phyloP scores from a whole-genome alignment of 23 tunicate species.

The Diplosoma virens region DNA sequence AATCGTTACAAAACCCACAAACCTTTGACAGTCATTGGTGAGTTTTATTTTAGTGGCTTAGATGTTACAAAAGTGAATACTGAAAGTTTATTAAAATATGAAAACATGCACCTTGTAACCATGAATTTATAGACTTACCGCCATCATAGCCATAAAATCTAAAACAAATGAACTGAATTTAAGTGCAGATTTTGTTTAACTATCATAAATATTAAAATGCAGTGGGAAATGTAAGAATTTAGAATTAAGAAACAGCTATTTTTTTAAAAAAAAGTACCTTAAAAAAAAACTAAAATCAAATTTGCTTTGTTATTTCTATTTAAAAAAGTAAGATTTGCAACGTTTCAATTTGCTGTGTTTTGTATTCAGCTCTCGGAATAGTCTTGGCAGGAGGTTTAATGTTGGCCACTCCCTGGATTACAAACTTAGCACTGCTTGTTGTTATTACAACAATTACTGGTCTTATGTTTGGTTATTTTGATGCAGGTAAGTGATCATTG shows the following conservation, averaged over 20 bases:
- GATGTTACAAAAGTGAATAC: too few relatives aligned
- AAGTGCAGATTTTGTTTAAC: too few relatives aligned
- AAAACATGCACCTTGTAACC: too few relatives aligned
- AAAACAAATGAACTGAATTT: too few relatives aligned
- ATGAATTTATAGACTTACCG: too few relatives aligned
- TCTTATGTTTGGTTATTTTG: conserved; percentile 70
- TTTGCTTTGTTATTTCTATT: background rate
- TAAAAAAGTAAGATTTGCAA: background rate
- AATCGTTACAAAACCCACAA: conserved; percentile 12
- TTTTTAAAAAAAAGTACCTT: too few relatives aligned
- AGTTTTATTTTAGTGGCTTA: too few relatives aligned
- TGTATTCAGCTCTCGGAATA: conserved; percentile 56
- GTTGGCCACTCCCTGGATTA: conserved; percentile 72
- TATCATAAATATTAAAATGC: too few relatives aligned
- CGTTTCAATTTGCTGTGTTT: background rate
- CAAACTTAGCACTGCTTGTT: conserved; percentile 53
- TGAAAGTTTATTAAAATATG: too few relatives aligned
- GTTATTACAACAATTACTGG: conserved; percentile 53
- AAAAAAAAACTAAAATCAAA: background rate
- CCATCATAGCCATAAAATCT: too few relatives aligned
- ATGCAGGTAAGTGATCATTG: conserved; percentile 44
- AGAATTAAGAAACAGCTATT: too few relatives aligned
- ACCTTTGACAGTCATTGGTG: conserved; percentile 29
- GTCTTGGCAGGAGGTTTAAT: conserved; percentile 59
- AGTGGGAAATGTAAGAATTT: too few relatives aligned